Conservation (phyloP, 2,797 vertebrate genomes). For the Liparis tanakae region DNA sequence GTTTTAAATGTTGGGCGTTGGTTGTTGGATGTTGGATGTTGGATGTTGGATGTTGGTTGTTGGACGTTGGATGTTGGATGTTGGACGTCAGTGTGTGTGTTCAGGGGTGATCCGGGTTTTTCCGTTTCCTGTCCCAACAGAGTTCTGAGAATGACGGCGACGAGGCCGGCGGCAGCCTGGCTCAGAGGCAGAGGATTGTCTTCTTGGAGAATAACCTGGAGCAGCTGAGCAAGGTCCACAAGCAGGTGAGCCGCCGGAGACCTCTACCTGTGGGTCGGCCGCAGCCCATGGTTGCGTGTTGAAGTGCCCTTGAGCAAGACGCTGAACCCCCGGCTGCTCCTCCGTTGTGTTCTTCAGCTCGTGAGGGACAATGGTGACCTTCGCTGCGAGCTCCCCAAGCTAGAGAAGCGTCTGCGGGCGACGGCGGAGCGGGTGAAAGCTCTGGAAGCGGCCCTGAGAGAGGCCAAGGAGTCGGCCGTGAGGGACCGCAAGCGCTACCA, state of each 20-base stretch:
- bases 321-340: too few species aligned
- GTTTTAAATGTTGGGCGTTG: too few species aligned
- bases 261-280: too few species aligned
- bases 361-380: slow-evolving; percentile 97
- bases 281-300: too few species aligned
- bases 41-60: too few species aligned
- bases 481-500: slow-evolving; percentile 94
- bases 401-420: slow-evolving; percentile 94
- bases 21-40: too few species aligned
- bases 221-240: slow-evolving; percentile 95
- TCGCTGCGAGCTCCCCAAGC: slow-evolving; percentile 96
- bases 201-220: slow-evolving; percentile 98
- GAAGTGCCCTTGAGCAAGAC: too few species aligned
- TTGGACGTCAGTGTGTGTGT: not conserved
- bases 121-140: slow-evolving; percentile 63
- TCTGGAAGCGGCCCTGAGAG: slow-evolving; percentile 90
- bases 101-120: not conserved
- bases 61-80: too few species aligned
- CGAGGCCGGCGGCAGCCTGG: slow-evolving; percentile 93
- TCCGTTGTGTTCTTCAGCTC: slow-evolving; percentile 75
- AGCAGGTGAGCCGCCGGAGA: slow-evolving; percentile 67
- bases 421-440: slow-evolving; percentile 94
- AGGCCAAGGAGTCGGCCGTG: slow-evolving; percentile 91
- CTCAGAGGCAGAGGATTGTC: slow-evolving; percentile 96
- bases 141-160: slow-evolving; percentile 90